Evolutionary conservation across 2,888 invertebrate species (phyloP).

Genomic region (Chymomyza amoena): DNA sequence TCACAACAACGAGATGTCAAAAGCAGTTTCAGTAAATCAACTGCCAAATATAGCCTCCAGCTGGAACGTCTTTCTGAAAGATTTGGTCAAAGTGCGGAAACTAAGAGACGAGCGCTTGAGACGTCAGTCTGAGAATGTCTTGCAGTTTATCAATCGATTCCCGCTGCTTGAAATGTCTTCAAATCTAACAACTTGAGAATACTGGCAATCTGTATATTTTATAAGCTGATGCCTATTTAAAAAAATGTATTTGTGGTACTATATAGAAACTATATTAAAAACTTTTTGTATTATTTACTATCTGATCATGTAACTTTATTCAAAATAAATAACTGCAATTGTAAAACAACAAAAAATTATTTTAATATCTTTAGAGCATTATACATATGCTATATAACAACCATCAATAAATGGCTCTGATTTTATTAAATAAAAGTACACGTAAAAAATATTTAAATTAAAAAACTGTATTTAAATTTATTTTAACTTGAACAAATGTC

Average conservation of each 20-base stretch:
- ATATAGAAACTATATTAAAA: neutral
- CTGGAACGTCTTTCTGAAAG: neutral
- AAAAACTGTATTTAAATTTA: too few relatives aligned
- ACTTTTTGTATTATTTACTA: neutral
- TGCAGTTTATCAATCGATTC: neutral
- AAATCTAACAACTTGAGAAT: neutral
- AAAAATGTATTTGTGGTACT: neutral
- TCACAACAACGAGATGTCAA: neutral
- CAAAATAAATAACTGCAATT: neutral
- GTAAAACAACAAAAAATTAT: neutral
- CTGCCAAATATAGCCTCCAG: neutral
- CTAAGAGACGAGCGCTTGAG: neutral
- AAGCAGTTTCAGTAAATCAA: neutral
- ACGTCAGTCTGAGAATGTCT: slow-evolving; percentile 1
- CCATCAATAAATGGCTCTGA: too few relatives aligned
- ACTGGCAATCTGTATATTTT: neutral
- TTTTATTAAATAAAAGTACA: too few relatives aligned
- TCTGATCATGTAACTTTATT: neutral
- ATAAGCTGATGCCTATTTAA: neutral
- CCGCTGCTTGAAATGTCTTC: neutral
- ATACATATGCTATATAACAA: too few relatives aligned
- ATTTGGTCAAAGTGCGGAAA: neutral
- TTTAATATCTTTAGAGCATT: too few relatives aligned
- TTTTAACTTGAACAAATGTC: too few relatives aligned
- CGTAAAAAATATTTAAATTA: too few relatives aligned